Percentiles rank a stretch among this genome's conserved stretches.
Conservation (phyloP, 2,113 vertebrate genomes). For the Amphilophus citrinellus region DNA sequence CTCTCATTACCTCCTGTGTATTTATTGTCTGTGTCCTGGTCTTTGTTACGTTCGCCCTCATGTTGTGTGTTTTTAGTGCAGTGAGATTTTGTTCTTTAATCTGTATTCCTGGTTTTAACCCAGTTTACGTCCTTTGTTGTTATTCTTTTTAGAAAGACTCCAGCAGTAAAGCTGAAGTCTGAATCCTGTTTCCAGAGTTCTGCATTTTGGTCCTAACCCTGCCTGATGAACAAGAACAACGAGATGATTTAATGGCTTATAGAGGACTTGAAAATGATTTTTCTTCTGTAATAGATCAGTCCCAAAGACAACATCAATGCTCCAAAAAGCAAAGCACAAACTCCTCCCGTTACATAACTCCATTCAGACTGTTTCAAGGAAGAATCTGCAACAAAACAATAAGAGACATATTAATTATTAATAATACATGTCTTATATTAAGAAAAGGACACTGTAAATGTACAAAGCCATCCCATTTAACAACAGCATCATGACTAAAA, state of each 20-base stretch:
- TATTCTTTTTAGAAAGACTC: too few relatives aligned
- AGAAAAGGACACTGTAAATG: background rate
- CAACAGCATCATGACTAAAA: background rate
- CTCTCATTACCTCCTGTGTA: too few relatives aligned
- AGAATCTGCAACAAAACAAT: slow-evolving; percentile 11
- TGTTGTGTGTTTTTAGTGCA: too few relatives aligned
- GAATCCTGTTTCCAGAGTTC: too few relatives aligned
- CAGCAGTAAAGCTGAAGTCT: too few relatives aligned
- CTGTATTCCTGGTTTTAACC: too few relatives aligned
- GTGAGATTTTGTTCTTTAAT: too few relatives aligned
- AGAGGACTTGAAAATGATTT: background rate
- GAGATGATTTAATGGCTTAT: background rate
- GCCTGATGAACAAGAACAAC: too few relatives aligned
- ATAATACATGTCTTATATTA: background rate
- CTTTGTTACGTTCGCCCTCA: too few relatives aligned
- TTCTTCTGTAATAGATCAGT: background rate
- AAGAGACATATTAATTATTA: background rate
- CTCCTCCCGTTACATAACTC: background rate
- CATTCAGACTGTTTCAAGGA: background rate
- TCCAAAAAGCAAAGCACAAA: slow-evolving; percentile 17
- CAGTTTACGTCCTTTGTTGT: too few relatives aligned
- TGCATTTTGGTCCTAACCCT: too few relatives aligned
- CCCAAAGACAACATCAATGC: background rate
- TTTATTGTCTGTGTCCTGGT: too few relatives aligned
- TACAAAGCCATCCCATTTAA: background rate